Evolutionary conservation across 2,888 invertebrate species (phyloP).

Genomic region (Diaphora mendica): DNA sequence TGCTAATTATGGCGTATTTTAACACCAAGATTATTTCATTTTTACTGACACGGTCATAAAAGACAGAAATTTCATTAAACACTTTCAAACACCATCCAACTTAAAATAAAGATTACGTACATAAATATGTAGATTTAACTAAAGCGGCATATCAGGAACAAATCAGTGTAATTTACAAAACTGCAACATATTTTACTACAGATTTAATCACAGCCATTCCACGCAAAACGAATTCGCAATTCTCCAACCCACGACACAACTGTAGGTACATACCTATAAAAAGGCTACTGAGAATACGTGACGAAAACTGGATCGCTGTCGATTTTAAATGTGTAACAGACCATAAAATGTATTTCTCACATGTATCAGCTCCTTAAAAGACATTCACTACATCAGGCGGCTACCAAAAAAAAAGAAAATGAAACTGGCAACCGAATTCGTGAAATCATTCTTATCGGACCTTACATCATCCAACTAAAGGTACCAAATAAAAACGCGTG

Average conservation of each 20-base stretch:
- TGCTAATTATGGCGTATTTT: not conserved
- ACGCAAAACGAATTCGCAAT: slow-evolving; percentile 39
- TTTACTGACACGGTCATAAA: not conserved
- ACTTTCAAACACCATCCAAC: not conserved
- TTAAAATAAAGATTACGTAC: slow-evolving; percentile 9
- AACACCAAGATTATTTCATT: not conserved
- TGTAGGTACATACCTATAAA: slow-evolving; percentile 43
- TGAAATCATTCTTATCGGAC: slow-evolving; percentile 67
- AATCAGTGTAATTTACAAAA: slow-evolving; percentile 30
- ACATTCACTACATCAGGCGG: slow-evolving; percentile 52
- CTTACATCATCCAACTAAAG: slow-evolving; percentile 60
- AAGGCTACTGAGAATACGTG: slow-evolving; percentile 51
- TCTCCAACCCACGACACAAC: slow-evolving; percentile 48
- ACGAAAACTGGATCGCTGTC: slow-evolving; percentile 60
- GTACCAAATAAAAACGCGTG: slow-evolving; percentile 59
- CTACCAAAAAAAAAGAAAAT: slow-evolving; percentile 60
- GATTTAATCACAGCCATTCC: slow-evolving; percentile 44
- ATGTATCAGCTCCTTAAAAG: slow-evolving; percentile 65
- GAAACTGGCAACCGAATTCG: slow-evolving; percentile 57
- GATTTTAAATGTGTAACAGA: slow-evolving; percentile 63
- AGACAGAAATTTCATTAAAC: not conserved
- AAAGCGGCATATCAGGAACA: slow-evolving; percentile 25
- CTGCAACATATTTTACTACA: slow-evolving; percentile 29
- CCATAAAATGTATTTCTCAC: slow-evolving; percentile 65
- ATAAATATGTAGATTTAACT: slow-evolving; percentile 11